Base-by-base conservation (phyloP, 2,888 invertebrate species). In the Muscina levida region DNA sequence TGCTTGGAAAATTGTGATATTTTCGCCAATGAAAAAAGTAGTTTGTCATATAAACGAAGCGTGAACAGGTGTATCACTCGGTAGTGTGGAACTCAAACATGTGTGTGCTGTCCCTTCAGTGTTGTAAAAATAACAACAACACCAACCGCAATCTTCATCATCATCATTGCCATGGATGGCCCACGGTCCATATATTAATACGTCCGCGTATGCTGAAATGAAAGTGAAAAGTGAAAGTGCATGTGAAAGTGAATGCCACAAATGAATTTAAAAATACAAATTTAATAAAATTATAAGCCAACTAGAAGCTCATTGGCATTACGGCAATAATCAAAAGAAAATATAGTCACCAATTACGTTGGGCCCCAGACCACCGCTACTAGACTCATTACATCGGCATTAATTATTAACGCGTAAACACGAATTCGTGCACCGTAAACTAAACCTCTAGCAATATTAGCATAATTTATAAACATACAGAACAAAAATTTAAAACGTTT, bases 11-110 rank as follows among this genome's bases (percentile, higher is more conserved):
- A 42, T n/a, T 57, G 67, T 74, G 51, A 62, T 46, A 62, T 44
- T 56, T 46, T 56, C 57, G 24, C 42, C 42, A 8, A 42, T 17
- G 26, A 26, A 39, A 53, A 56, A 42, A 75, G 22, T 57, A 81
- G 81, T 81, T 81, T 75, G 81, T 68, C 67, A 77, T 62, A 24
- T 77, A 72, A 81, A 57, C 67, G 81, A 72, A 81, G 53, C 72
- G 74, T 68, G 81, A 81, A 75, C 68, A 74, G 81, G 72, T 81
- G 74, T 48, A 77, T 72, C 42, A 68, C 39, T 10, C 77, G 81
- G 74, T 68, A 56, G 77, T 26, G 67, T 56, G 51, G 31, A 37
- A 31, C n/a, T 59, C 48, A 56, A 71, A 62, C 39, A 72, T 77
- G 53, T 74, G 65, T 67, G 37, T 65, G 57, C 48, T 44, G 65